Conservation (phyloP, 2,113 vertebrate genomes). For the Bos taurus region DNA sequence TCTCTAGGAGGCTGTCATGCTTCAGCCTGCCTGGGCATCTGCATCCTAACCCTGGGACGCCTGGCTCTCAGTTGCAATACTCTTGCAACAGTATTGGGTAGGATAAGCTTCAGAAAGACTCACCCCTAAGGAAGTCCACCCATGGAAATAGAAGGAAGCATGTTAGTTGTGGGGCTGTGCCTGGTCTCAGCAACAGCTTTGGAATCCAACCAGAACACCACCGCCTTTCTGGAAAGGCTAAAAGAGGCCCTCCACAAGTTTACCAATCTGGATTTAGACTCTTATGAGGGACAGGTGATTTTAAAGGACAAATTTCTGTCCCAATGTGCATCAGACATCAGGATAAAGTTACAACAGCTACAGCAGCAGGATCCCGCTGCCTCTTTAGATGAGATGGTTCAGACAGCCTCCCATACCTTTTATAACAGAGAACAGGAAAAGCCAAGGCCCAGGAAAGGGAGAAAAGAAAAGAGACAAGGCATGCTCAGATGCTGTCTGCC, state of each 20-base stretch:
- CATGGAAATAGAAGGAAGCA: not conserved
- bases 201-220: not conserved
- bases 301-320: not conserved
- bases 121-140: not conserved
- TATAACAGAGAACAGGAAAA: not conserved
- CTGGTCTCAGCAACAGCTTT: not conserved
- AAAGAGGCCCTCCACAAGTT: not conserved
- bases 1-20: not conserved
- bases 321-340: not conserved
- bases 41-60: not conserved
- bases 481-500: not conserved
- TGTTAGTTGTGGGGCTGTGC: not conserved
- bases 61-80: not conserved
- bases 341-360: not conserved
- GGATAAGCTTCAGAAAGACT: not conserved
- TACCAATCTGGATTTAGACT: not conserved
- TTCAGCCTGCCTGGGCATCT: not conserved
- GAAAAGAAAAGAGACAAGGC: not conserved
- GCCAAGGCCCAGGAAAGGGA: not conserved
- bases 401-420: not conserved
- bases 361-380: not conserved
- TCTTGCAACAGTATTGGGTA: not conserved
- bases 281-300: not conserved
- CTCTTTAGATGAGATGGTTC: not conserved
- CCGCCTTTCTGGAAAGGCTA: not conserved